Conservation (phyloP, 2,888 invertebrate species). For the Protophormia terraenovae region DNA sequence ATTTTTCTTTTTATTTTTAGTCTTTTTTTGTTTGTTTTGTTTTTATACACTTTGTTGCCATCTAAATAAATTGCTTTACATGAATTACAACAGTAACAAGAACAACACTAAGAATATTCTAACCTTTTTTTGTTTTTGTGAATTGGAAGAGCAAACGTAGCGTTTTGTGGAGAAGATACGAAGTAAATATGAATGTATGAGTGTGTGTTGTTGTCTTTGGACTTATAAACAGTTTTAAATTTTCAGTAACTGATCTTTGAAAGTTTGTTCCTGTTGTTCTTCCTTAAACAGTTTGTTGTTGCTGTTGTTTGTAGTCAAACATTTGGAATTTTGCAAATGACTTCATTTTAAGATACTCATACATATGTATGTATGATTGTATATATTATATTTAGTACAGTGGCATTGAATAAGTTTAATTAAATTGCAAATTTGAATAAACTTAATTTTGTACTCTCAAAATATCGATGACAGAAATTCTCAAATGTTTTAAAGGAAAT, state of each 20-base stretch:
- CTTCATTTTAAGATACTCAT: conserved; percentile 1
- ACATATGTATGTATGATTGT: too few species aligned
- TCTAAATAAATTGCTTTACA: conserved; percentile 31
- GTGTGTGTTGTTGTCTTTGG: not conserved
- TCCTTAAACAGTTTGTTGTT: not conserved
- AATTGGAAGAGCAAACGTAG: not conserved
- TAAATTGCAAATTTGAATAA: too few species aligned
- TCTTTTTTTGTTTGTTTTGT: not conserved
- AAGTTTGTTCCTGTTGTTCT: conserved; percentile 6
- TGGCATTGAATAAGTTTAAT: not conserved
- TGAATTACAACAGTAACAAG: conserved; percentile 15
- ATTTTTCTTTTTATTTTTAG: conserved; percentile 23
- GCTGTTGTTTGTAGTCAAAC: conserved; percentile 30
- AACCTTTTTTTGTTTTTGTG: not conserved
- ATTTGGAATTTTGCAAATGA: conserved; percentile 42
- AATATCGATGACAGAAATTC: too few species aligned
- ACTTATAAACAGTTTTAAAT: not conserved
- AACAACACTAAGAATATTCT: not conserved
- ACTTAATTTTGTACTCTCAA: too few species aligned
- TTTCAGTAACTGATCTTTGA: not conserved
- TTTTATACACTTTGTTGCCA: conserved; percentile 5
- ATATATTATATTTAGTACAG: too few species aligned
- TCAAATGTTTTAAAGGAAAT: too few species aligned
- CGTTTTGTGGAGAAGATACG: not conserved
- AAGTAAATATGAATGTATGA: not conserved